phyloP scores from a whole-genome alignment of 2,888 invertebrate species.

The Nomada lathburiana region DNA sequence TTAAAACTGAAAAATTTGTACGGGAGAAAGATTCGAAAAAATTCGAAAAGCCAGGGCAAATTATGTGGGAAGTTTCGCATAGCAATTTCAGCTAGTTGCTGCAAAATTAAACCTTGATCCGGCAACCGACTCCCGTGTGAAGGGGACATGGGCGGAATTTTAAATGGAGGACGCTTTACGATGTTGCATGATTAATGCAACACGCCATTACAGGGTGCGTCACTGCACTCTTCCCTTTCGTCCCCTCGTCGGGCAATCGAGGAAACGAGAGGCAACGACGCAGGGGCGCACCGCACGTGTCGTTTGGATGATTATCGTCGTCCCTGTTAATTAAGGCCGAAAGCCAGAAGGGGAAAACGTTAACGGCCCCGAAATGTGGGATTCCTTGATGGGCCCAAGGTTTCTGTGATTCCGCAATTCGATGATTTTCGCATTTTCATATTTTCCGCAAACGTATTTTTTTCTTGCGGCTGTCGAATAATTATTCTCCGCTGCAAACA shows the following conservation, averaged over 20 bases:
- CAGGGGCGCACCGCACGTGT: slow-evolving; percentile 11
- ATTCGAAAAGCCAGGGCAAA: background rate
- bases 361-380: slow-evolving; percentile 27
- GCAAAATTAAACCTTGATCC: slow-evolving; percentile 18
- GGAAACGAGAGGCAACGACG: slow-evolving; percentile 34
- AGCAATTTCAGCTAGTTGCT: slow-evolving; percentile 12
- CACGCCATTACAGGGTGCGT: slow-evolving; percentile 42
- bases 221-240: slow-evolving; percentile 8
- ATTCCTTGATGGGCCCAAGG: background rate
- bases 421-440: too few species aligned
- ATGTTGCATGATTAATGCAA: slow-evolving; percentile 58
- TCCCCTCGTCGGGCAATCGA: slow-evolving; percentile 23
- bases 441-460: too few species aligned
- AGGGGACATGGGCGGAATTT: slow-evolving; percentile 36
- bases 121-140: slow-evolving; percentile 10
- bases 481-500: too few species aligned
- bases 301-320: slow-evolving; percentile 44
- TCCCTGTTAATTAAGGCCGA: slow-evolving; percentile 42
- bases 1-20: background rate
- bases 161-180: slow-evolving; percentile 54
- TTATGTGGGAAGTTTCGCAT: background rate
- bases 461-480: too few species aligned
- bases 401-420: background rate
- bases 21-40: too few species aligned
- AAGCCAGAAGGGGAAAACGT: slow-evolving; percentile 37